Conservation (phyloP, 2,888 invertebrate species). For the Drosophila emarginata region DNA sequence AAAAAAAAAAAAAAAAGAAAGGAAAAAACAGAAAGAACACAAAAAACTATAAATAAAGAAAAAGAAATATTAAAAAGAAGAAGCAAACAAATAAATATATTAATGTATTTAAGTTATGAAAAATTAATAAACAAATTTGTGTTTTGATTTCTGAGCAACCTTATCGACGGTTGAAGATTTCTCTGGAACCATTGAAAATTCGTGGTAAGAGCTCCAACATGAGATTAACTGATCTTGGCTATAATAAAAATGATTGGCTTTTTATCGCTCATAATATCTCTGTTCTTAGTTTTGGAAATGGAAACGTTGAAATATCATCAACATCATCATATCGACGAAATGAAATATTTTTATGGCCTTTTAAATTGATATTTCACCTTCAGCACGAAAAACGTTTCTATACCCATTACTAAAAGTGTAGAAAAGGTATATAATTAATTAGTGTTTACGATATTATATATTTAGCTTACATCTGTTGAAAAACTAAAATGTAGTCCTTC, state of each 20-base stretch:
- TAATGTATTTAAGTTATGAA: constrained; percentile 77
- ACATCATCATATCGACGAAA: constrained; percentile 35
- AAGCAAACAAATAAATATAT: constrained; percentile 23
- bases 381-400: constrained; percentile 40
- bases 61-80: constrained; percentile 24
- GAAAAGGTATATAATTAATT: not conserved
- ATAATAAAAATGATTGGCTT: constrained; percentile 77
- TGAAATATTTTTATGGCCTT: constrained; percentile 74
- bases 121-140: constrained; percentile 67
- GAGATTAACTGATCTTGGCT: constrained; percentile 26
- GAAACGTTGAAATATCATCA: constrained; percentile 66
- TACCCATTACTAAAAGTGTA: not conserved
- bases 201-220: constrained; percentile 49
- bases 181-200: constrained; percentile 60
- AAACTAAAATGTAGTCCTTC: too few relatives aligned
- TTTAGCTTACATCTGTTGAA: too few relatives aligned
- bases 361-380: constrained; percentile 71
- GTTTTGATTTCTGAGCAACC: constrained; percentile 46
- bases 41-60: constrained; percentile 47
- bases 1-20: constrained; percentile 33
- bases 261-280: constrained; percentile 76
- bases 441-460: too few relatives aligned
- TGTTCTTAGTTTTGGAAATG: constrained; percentile 63
- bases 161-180: constrained; percentile 43
- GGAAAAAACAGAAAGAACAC: constrained; percentile 47